Evolutionary conservation across 2,888 invertebrate genomes (phyloP).

Genomic region (Rotaria sp.): DNA sequence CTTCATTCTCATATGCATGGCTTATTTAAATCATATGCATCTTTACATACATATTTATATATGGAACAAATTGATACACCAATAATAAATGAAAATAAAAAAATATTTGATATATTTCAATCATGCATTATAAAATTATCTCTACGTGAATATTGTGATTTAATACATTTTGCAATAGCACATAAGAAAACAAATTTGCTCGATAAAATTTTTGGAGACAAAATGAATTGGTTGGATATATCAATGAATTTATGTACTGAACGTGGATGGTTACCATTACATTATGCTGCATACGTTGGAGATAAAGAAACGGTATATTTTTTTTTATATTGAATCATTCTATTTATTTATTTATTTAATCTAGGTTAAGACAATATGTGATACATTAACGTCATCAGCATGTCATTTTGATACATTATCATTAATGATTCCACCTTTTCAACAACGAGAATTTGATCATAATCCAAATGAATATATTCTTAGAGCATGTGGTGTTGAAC

Average conservation of each 20-base stretch:
- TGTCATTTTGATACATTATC: not conserved
- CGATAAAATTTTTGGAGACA: not conserved
- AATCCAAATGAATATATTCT: conserved; percentile 1
- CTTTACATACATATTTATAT: conserved; percentile 5
- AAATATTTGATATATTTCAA: not conserved
- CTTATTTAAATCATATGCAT: conserved; percentile 22
- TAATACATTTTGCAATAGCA: conserved; percentile 26
- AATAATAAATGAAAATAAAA: not conserved
- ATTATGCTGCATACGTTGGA: conserved; percentile 19
- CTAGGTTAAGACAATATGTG: conserved; percentile 17
- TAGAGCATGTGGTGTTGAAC: conserved; percentile 17
- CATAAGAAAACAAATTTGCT: not conserved
- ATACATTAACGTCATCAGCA: not conserved
- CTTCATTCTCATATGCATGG: not conserved
- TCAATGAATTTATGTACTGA: not conserved
- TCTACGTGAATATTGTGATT: not conserved
- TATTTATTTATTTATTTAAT: not conserved
- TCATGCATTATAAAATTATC: not conserved
- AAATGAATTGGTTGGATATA: not conserved
- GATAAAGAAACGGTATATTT: conserved; percentile 14
- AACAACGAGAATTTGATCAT: not conserved
- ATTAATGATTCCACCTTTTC: not conserved
- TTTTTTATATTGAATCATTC: not conserved
- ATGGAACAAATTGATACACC: not conserved
- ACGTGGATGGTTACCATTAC: conserved; percentile 30